Base-by-base conservation (phyloP, 2,797 vertebrate genomes). In the Acrossocheilus fasciatus region DNA sequence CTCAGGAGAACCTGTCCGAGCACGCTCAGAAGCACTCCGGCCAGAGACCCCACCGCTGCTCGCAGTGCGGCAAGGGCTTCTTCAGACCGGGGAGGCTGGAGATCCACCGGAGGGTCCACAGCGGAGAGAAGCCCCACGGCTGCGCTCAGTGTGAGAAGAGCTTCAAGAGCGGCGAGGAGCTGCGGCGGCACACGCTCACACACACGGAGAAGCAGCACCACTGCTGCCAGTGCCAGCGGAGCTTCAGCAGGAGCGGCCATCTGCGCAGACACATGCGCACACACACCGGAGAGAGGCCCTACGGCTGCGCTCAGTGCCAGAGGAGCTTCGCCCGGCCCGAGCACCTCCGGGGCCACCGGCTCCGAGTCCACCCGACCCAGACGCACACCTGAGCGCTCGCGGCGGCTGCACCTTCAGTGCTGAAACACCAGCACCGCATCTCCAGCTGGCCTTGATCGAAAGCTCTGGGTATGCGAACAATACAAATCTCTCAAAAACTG, bases 241-340 rank as follows among this genome's bases (percentile, higher is more conserved):
- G 82, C 57, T 83, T 83, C 68, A 64, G 47, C 3, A 73, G 82
- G 20, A 74, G 26, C 18, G 14, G 41, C 0, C 82, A 83, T 17
- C 41, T 83, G 54, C 17, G 4, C 15, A 75, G 82, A 75, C 82
- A 83, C 82, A 36, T 75, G 52, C 82, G 43, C 18, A 74, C 17
- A 36, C 82, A 83, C 50, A 83, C 54, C 36, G 82, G 82, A 10
- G 82, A 83, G 57, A 75, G 20, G 17, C 82, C 82, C 2, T 11
- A 74, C 4, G 2, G 39, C 18, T 83, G 82, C 3, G 5, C 4
- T 2, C 54, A 4, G 26, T 83, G 82, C 2, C 18, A 15, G 18
- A 75, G 34, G 17, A 5, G 82, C 20, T 83, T 64, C 52, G 36
- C 82, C 0, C 54, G 82, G 8, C 39, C 82, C 4, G 82, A 83